Evolutionary conservation across 1,140 invertebrate genomes (phyloP).

Genomic region (Meteorus sp.): DNA sequence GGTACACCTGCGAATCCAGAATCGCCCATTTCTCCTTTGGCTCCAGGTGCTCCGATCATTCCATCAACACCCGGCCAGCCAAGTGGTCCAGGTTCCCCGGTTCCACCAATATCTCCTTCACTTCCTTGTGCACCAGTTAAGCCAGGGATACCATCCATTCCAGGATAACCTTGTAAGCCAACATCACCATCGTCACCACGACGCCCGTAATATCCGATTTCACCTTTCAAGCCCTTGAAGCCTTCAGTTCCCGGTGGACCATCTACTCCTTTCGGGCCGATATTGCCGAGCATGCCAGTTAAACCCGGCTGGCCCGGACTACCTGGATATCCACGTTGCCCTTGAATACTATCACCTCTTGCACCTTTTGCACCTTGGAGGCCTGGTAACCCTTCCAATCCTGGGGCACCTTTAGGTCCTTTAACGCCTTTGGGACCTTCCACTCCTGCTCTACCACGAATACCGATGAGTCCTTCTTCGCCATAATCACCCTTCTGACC

Average conservation of each 20-base stretch:
- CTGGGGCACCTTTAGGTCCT: conserved; percentile 60
- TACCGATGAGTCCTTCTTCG: conserved; percentile 48
- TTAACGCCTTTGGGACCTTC: conserved; percentile 58
- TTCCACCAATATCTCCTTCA: conserved; percentile 56
- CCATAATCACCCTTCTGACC: conserved; percentile 51
- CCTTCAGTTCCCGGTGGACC: conserved; percentile 52
- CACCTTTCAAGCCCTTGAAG: conserved; percentile 57
- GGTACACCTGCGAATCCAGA: conserved; percentile 56
- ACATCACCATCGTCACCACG: conserved; percentile 63
- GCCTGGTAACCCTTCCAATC: conserved; percentile 44
- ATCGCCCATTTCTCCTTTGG: conserved; percentile 64
- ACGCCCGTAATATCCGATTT: conserved; percentile 61
- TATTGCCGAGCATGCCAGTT: conserved; percentile 54
- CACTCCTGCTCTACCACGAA: conserved; percentile 52
- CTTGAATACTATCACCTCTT: conserved; percentile 53
- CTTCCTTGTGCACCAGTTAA: conserved; percentile 59
- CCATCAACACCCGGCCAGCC: conserved; percentile 60
- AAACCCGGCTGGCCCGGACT: conserved; percentile 54
- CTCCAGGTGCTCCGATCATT: conserved; percentile 54
- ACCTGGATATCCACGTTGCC: conserved; percentile 54
- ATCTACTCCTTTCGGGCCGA: conserved; percentile 54
- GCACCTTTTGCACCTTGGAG: conserved; percentile 52
- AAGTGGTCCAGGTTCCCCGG: conserved; percentile 47
- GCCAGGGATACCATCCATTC: conserved; percentile 56
- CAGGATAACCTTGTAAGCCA: conserved; percentile 53